These are phyloP conservation scores for Plectrocnemia conspersa DNA, from an alignment of 1,140 invertebrate species.

Conservation along the genomic window DNA sequence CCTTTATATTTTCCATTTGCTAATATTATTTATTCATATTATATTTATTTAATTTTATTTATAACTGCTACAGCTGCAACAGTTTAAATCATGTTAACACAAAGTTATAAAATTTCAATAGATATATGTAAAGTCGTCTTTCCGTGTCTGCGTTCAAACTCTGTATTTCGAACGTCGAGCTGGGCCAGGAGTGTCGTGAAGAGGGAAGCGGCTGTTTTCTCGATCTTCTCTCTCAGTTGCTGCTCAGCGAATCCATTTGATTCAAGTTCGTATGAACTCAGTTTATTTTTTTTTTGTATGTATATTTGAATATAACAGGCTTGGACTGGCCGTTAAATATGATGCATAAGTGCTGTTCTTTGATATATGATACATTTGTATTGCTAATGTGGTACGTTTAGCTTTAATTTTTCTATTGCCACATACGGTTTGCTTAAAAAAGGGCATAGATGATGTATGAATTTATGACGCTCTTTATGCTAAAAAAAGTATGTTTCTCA, in stretches of 20 bases:
- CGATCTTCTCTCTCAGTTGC: neutral
- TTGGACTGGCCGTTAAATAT: neutral
- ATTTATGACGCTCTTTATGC: neutral
- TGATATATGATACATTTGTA: neutral
- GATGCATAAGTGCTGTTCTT: neutral
- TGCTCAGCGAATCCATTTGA: neutral
- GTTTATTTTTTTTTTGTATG: neutral
- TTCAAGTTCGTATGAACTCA: neutral
- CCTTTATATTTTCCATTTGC: no score
- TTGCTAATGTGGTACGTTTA: neutral
- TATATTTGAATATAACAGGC: neutral
- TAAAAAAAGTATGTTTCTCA: neutral
- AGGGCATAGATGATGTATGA: neutral
- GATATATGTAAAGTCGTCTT: no score
- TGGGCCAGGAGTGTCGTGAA: no score
- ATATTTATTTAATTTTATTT: no score
- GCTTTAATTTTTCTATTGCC: neutral
- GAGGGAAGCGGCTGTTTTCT: no score
- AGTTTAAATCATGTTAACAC: no score
- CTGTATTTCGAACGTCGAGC: no score
- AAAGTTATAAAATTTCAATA: no score
- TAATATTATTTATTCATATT: no score
- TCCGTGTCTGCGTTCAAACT: no score
- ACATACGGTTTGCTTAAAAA: neutral
- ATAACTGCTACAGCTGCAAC: no score